Evolutionary conservation across 2,797 vertebrate species (phyloP), one percentile per base, ranked within the genome.

Genomic region (Lerista edwardsae): DNA sequence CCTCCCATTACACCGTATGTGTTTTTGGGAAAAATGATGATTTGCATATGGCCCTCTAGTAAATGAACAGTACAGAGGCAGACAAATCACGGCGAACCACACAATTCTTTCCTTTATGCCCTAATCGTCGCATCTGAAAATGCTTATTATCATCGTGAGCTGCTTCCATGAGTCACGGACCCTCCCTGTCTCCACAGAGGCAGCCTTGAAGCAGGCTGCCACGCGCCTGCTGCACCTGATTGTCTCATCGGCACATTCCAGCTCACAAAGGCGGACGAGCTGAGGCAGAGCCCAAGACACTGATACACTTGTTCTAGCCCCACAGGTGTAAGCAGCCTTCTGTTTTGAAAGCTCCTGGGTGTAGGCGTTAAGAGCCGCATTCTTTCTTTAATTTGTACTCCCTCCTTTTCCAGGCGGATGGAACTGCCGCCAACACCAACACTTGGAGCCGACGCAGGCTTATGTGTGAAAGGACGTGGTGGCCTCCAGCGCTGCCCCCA

Each of bases 151-250:
- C 96, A 91, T 94, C 96, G 90, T 94, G 93, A 94, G 94, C 93
- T 95, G 91, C 90, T 90, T n/a, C 88, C 86, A 91, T 96, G 95
- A 96, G 93, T 96, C 95, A 96, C 87, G 88, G 91, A 91, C 94
- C 94, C 95, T 94, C 95, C 92, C 94, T 94, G 95, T 95, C 95
- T 95, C 93, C 91, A 88, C 93, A 86, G 84, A 94, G 95, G 94
- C 96, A 93, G 94, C 94, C 95, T 95, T 93, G 95, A 96, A 97
- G 97, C 97, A 97, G 97, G 97, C 97, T 91, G 97, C 97, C 98
- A 98, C 97, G 98, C 96, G 98, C 96, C 97, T 97, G 91, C 94
- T 98, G 97, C 98, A 98, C 98, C 97, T 98, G 98, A 98, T 98
- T 97, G 96, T 98, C 98, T 98, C 97, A 97, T 96, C 96, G 91